A percentile compares a stretch with the other conserved stretches of the same genome.
These are phyloP conservation scores for Brachyopa scutellaris DNA, from an alignment of 2,888 invertebrate genomes.

Conservation along the genomic window DNA sequence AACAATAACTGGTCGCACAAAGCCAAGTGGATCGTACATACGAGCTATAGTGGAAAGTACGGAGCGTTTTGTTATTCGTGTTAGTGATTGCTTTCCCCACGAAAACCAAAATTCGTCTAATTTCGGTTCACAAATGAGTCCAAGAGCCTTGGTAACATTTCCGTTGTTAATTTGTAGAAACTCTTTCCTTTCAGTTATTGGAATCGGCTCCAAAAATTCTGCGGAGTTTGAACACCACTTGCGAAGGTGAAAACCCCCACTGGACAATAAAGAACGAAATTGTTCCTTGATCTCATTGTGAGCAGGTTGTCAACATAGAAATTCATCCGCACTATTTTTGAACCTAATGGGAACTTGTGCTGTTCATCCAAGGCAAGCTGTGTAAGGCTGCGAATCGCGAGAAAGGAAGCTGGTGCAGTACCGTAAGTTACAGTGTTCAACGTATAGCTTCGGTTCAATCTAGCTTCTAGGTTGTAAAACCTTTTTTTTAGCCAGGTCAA, in stretches of 20 bases:
- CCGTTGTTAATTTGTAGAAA: not conserved
- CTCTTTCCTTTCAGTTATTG: not conserved
- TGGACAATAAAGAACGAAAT: not conserved
- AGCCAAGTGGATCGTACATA: slow-evolving; percentile 7
- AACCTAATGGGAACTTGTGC: not conserved
- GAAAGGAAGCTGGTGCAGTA: slow-evolving; percentile 10
- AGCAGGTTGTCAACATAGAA: slow-evolving; percentile 19
- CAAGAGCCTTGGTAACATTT: slow-evolving; percentile 17
- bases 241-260: not conserved
- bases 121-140: slow-evolving; percentile 20
- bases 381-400: not conserved
- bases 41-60: not conserved
- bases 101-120: not conserved
- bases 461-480: slow-evolving; percentile 14
- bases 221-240: slow-evolving; percentile 9
- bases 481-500: not conserved
- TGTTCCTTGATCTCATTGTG: not conserved
- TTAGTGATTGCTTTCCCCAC: not conserved
- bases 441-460: slow-evolving; percentile 2
- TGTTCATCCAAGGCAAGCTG: slow-evolving; percentile 9
- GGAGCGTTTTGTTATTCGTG: not conserved
- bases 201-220: not conserved
- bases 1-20: not conserved
- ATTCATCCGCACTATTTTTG: not conserved
- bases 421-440: not conserved